A percentile compares a stretch with the other conserved stretches of the same genome.
Conservation (phyloP, 2,113 vertebrate genomes). For the Erythrolamprus reginae region DNA sequence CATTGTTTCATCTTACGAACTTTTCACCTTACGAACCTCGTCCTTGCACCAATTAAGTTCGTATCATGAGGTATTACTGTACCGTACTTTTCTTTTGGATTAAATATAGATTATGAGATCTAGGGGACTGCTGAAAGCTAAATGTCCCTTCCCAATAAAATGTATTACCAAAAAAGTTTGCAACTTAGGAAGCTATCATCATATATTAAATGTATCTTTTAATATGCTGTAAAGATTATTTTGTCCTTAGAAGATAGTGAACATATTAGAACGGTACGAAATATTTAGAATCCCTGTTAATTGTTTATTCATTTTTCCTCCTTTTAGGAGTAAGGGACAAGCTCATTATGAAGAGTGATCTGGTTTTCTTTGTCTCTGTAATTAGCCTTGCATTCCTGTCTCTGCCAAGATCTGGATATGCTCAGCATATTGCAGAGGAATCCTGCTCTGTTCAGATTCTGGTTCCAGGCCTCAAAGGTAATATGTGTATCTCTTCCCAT, state of each 20-base stretch:
- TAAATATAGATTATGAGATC: not conserved
- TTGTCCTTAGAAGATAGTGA: not conserved
- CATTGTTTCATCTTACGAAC: no score
- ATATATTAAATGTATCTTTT: not conserved
- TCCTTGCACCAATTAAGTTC: no score
- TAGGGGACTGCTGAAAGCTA: not conserved
- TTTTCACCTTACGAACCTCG: no score
- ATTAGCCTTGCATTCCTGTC: conserved; percentile 76
- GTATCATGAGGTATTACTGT: no score
- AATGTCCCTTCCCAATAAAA: not conserved
- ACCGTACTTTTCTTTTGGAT: not conserved
- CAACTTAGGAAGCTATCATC: not conserved
- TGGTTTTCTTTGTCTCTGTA: conserved; percentile 67
- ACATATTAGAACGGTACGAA: conserved; percentile 36
- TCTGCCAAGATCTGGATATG: conserved; percentile 66
- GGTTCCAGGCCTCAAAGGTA: conserved; percentile 97
- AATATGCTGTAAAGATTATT: not conserved
- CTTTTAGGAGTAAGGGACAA: conserved; percentile 64
- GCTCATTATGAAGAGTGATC: conserved; percentile 77
- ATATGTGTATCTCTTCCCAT: conserved; percentile 6
- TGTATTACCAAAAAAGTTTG: not conserved
- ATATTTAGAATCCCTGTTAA: conserved; percentile 48
- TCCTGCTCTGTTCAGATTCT: conserved; percentile 94
- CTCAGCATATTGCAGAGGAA: conserved; percentile 84
- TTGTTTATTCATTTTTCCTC: conserved; percentile 62